Base-by-base conservation (phyloP, 2,113 vertebrate species). In the Catharus minimus region DNA sequence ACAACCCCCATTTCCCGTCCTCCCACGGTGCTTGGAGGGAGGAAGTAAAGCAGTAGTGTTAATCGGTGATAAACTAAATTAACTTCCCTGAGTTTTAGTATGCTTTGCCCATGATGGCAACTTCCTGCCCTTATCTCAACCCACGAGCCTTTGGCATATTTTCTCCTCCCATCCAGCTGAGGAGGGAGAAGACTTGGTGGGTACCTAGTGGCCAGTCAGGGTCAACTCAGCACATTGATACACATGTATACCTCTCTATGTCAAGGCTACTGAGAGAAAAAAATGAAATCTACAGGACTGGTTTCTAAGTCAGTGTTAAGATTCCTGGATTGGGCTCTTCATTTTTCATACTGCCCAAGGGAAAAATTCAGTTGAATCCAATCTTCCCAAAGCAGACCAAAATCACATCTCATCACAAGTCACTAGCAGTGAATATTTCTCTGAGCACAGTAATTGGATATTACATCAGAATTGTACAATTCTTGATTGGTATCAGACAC, bases 141-240 rank as follows among this genome's bases (percentile, higher is more conserved):
- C 2, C 56, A 55, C 0, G 0, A 60, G 33, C 6, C 20, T 73
- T 47, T 5, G 1, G 2, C 1, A 0, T 39, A 61, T 52, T 39
- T 91, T 73, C 16, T 33, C 28, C 27, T 58, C 27, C 20, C 1
- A 1, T 23, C 3, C 23, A 69, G 20, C 7, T 65, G 38, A 74
- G 17, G 7, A 69, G 2, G 16, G 4, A 20, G 58, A 23, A 43
- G 47, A 21, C 7, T 49, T 53, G 20, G 10, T 23, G 11, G 9
- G 27, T 50, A 90, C 5, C 27, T 16, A 7, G 43, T 18, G 7
- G 32, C 2, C 10, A 62, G 52, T 5, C 33, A 72, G 41, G 9
- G 22, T 46, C 53, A 66, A 79, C 22, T 32, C 10, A 67, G 39
- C 32, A 50, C 13, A 46, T 0, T 32, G 43, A 62, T 12, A 53